These are phyloP conservation scores for Pelosia muscerda DNA, from an alignment of 2,888 invertebrate genomes.

Conservation along the genomic window DNA sequence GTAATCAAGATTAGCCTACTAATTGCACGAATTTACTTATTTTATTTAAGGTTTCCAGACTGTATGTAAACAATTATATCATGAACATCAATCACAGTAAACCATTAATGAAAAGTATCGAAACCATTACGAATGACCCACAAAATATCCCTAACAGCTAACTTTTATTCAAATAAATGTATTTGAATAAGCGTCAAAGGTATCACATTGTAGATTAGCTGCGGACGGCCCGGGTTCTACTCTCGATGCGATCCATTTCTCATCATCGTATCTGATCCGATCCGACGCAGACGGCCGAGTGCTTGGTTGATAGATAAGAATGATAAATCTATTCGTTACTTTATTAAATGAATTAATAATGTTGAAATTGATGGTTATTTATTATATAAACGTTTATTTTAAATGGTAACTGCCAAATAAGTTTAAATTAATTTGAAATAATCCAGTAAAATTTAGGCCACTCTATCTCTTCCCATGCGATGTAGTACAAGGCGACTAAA, in stretches of 20 bases:
- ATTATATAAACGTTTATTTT: background rate
- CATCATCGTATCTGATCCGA: conserved; percentile 42
- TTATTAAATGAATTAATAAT: conserved; percentile 27
- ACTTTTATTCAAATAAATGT: background rate
- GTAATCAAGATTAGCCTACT: too few species aligned
- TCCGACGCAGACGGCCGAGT: conserved; percentile 26
- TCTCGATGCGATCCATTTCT: conserved; percentile 38
- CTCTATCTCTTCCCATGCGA: too few species aligned
- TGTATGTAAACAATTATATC: too few species aligned
- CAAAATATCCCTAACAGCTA: background rate
- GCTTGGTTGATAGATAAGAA: conserved; percentile 28
- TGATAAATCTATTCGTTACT: conserved; percentile 24
- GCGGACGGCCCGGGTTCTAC: background rate
- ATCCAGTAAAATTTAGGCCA: too few species aligned
- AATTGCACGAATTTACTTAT: too few species aligned
- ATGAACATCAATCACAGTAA: too few species aligned
- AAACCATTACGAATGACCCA: background rate
- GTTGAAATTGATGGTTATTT: background rate
- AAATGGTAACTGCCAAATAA: background rate
- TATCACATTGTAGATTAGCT: conserved; percentile 37
- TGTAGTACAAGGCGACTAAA: too few species aligned
- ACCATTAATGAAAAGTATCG: background rate
- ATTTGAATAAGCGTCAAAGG: conserved; percentile 40
- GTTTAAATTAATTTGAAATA: too few species aligned
- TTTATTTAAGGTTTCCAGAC: too few species aligned